These are phyloP conservation scores for Oryzias melastigma DNA, from an alignment of 2,113 vertebrate species.

Conservation along the genomic window DNA sequence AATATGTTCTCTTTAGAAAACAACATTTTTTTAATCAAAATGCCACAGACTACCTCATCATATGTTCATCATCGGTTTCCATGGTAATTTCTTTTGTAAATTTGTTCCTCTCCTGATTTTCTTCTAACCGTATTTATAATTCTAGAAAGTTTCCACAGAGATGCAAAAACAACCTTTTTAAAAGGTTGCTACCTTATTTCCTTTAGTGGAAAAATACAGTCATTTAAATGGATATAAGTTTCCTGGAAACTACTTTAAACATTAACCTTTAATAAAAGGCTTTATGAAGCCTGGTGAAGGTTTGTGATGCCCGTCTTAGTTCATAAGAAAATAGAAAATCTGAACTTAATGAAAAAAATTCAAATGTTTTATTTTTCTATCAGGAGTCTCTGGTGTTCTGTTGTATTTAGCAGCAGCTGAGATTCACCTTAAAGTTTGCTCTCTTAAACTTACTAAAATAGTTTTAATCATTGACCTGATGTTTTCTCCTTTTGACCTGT, in stretches of 20 bases:
- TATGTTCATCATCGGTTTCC: neutral
- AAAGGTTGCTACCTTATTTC: neutral
- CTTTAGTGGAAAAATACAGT: neutral
- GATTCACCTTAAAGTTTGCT: too few species aligned
- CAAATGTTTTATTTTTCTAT: too few species aligned
- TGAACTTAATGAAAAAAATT: neutral
- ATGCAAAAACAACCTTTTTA: neutral
- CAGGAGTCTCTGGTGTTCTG: too few species aligned
- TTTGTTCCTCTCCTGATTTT: neutral
- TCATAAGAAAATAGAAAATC: neutral
- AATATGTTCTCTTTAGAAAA: too few species aligned
- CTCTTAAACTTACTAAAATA: too few species aligned
- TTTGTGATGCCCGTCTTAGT: neutral
- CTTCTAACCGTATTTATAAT: neutral
- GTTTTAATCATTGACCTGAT: too few species aligned
- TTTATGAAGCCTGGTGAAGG: neutral
- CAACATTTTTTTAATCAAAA: too few species aligned
- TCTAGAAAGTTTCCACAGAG: neutral
- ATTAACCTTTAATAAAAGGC: neutral
- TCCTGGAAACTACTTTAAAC: slow-evolving; percentile 3
- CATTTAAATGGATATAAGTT: neutral
- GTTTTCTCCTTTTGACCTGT: too few species aligned
- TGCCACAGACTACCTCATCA: too few species aligned
- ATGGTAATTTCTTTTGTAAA: neutral
- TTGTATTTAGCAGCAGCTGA: too few species aligned